phyloP scores from a whole-genome alignment of 2,797 vertebrate species.

The Pangasius djambal region DNA sequence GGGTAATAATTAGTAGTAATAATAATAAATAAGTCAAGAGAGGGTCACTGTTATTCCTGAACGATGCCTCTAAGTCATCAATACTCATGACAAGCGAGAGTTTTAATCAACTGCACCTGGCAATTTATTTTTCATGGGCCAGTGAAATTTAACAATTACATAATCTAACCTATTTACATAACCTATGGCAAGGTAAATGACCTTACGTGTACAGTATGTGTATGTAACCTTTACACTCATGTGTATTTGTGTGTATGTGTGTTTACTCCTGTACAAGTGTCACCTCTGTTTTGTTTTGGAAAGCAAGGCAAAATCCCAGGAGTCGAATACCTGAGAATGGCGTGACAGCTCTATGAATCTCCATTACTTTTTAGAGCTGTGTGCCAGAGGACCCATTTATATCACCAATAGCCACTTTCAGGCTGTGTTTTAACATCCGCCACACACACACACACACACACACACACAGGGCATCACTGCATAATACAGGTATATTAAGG shows the following conservation, averaged over 20 bases:
- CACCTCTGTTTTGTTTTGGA: slow-evolving; percentile 40
- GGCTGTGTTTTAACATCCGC: not conserved
- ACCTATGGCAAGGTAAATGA: not conserved
- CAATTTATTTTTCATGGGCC: slow-evolving; percentile 35
- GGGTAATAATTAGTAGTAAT: not conserved
- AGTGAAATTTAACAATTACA: slow-evolving; percentile 33
- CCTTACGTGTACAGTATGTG: not conserved
- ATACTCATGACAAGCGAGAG: slow-evolving; percentile 37
- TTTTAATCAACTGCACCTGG: slow-evolving; percentile 50
- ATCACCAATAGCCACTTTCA: slow-evolving; percentile 14
- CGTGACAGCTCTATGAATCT: slow-evolving; percentile 43
- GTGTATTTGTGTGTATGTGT: not conserved
- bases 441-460: not conserved
- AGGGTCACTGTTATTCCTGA: slow-evolving; percentile 14
- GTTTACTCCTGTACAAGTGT: not conserved
- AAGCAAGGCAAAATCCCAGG: slow-evolving; percentile 25
- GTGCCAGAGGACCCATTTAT: slow-evolving; percentile 6
- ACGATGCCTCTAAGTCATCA: slow-evolving; percentile 41
- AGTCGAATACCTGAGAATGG: slow-evolving; percentile 29
- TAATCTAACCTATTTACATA: not conserved
- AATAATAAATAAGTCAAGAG: slow-evolving; percentile 28
- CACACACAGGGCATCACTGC: not conserved
- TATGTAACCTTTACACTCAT: not conserved
- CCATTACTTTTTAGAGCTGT: slow-evolving; percentile 39
- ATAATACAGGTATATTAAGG: not conserved